Evolutionary conservation across 2,797 vertebrate species (phyloP), one percentile per base, ranked within the genome.

Genomic region (Todus mexicanus): DNA sequence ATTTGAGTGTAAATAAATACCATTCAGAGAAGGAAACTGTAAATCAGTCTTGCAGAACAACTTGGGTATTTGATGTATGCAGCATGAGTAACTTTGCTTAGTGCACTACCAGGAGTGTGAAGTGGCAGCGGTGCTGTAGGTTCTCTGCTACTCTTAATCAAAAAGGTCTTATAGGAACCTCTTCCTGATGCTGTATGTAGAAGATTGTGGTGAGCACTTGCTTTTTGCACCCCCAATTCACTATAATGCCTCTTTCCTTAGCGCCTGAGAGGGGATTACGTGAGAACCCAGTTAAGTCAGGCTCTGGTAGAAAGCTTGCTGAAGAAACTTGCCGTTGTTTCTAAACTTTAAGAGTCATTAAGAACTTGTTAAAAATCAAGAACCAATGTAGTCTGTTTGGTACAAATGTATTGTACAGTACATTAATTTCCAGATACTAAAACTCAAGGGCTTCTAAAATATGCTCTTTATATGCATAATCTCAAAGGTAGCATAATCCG

Each of bases 1-100:
- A 89, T 60, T 64, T 89, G 50, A 83, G 25, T 86, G 59, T 84
- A 94, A 91, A 95, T 64, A 93, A 95, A 82, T 92, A 84, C 54
- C 26, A 33, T 84, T 63, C 66, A 94, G 81, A 78, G 70, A 95
- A 86, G 76, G 84, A 95, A 94, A 84, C 80, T 73, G 37, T 90
- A 92, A 88, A 95, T 93, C 73, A 92, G 43, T 81, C 66, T 84
- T 75, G 56, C 37, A 81, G 89, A 90, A 84, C 72, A 45, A 56
- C 90, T 72, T 87, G 48, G 70, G 11, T 84, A 56, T 69, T 33
- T 84, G 82, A 69, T 81, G 56, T 56, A 65, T 23, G 75, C 69
- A 75, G 54, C 75, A 27, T 56, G 76, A 92, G 65, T 72, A 89
- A 50, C 43, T 80, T 53, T 12, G 37, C 48, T 83, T 54, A 1